Evolutionary conservation across 1,140 invertebrate species (phyloP).

Genomic region (Conus betulinus): DNA sequence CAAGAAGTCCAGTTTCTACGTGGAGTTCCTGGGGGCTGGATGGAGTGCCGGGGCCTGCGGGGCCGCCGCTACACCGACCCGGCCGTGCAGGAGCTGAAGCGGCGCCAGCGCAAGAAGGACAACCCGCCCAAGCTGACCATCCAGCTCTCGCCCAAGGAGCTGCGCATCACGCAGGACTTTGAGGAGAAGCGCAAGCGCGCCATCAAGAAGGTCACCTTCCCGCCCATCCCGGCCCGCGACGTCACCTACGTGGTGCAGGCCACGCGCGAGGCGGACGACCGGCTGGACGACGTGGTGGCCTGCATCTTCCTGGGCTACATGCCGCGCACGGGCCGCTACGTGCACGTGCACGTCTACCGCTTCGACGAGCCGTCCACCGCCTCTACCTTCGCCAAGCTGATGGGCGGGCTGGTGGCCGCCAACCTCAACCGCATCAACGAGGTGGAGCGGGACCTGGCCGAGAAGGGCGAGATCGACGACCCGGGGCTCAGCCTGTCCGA

Average conservation of each 20-base stretch:
- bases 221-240: slow-evolving; percentile 66
- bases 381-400: slow-evolving; percentile 86
- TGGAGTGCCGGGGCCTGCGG: slow-evolving; percentile 92
- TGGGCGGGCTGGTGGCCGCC: slow-evolving; percentile 88
- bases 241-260: slow-evolving; percentile 66
- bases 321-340: slow-evolving; percentile 87
- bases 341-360: slow-evolving; percentile 95
- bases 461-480: slow-evolving; percentile 62
- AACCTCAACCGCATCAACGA: slow-evolving; percentile 81
- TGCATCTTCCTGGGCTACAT: slow-evolving; percentile 82
- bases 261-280: slow-evolving; percentile 68
- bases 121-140: slow-evolving; percentile 84
- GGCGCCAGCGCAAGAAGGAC: slow-evolving; percentile 83
- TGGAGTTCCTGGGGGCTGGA: slow-evolving; percentile 97
- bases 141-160: slow-evolving; percentile 89
- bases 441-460: slow-evolving; percentile 67
- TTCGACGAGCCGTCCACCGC: slow-evolving; percentile 97
- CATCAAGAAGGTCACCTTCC: slow-evolving; percentile 69
- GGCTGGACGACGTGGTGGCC: slow-evolving; percentile 87
- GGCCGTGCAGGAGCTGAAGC: slow-evolving; percentile 88
- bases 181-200: slow-evolving; percentile 59
- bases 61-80: slow-evolving; percentile 88
- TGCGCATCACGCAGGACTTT: slow-evolving; percentile 92
- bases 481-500: slow-evolving; percentile 43
- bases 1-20: slow-evolving; percentile 95